Evolutionary conservation across 2,888 invertebrate species (phyloP).

Genomic region (Eledona agricola): DNA sequence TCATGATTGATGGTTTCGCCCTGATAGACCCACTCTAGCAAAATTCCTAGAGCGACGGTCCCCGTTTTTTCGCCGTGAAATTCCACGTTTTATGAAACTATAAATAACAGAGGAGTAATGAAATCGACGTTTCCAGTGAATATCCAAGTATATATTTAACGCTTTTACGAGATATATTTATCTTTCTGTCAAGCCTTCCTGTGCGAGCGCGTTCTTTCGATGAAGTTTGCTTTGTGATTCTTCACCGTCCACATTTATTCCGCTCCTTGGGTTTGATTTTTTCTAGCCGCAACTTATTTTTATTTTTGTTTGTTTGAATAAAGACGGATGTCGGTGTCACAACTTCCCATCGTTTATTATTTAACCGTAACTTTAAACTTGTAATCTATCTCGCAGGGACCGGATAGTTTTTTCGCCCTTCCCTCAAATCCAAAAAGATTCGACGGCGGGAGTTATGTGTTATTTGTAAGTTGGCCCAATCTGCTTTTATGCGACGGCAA

Average conservation of each 20-base stretch:
- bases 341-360: constrained; percentile 37
- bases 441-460: constrained; percentile 12
- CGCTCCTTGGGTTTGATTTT: constrained; percentile 51
- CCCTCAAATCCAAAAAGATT: constrained; percentile 6
- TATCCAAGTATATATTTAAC: constrained; percentile 50
- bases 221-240: constrained; percentile 59
- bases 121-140: constrained; percentile 44
- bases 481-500: constrained; percentile 15
- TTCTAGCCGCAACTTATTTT: constrained; percentile 39
- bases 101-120: constrained; percentile 47
- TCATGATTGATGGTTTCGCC: constrained; percentile 55
- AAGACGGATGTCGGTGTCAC: constrained; percentile 35
- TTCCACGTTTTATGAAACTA: constrained; percentile 44
- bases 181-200: constrained; percentile 54
- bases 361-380: constrained; percentile 27
- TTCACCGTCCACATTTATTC: constrained; percentile 54
- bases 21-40: constrained; percentile 22
- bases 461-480: constrained; percentile 14
- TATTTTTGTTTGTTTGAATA: constrained; percentile 40
- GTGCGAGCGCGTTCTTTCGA: constrained; percentile 54
- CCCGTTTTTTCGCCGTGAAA: constrained; percentile 19
- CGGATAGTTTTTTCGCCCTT: constrained; percentile 8
- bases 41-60: constrained; percentile 27
- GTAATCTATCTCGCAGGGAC: constrained; percentile 13
- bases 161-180: constrained; percentile 54